Base-by-base conservation (phyloP, 1,140 invertebrate species). In the Leptinotarsa texana region DNA sequence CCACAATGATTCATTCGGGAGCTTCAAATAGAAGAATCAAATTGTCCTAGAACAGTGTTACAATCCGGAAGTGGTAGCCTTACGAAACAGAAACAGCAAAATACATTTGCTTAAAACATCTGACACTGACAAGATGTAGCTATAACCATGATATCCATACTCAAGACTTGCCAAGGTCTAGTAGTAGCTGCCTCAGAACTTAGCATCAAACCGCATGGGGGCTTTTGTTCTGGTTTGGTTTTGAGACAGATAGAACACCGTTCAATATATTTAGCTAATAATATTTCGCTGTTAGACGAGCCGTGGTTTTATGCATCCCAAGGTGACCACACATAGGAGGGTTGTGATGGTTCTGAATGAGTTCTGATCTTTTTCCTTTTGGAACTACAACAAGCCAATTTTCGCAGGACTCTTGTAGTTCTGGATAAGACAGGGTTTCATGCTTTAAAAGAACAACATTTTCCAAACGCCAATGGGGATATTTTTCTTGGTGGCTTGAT, bases 1-100 rank as follows among this genome's bases (percentile, higher is more conserved):
- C 65, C 11, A 49, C 13, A 4, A 47, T 21, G 15, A 72, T 8
- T 33, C 33, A 11, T 51, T 74, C 18, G 73, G 74, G 62, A 77
- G 72, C 74, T 80, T 83, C 67, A 51, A 72, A 79, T 15, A 77
- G 13, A 15, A 79, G 22, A 42, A 74, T 71, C 15, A 79, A 62
- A 27, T 75, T 15, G 22, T 79, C 3, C 24, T 24, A 3, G 24
- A 5, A 5, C 4, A 27, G 24, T 24, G 24, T 4, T 24, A 24
- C 24, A 24, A 24, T 24, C 42, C 4, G 15, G 48, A 6, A 6
- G 70, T 42, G 4, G 65, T 76, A 21, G 71, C 63, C 13, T n/a
- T 51, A 18, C 65, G 42, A 24, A 76, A 69, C 5, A 42, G 42
- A 3, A 65, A 27, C 18, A 73, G 21, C n/a, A 68, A 17, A 1